Evolutionary conservation across 2,888 invertebrate genomes (phyloP).

Genomic region (Pterostichus niger): DNA sequence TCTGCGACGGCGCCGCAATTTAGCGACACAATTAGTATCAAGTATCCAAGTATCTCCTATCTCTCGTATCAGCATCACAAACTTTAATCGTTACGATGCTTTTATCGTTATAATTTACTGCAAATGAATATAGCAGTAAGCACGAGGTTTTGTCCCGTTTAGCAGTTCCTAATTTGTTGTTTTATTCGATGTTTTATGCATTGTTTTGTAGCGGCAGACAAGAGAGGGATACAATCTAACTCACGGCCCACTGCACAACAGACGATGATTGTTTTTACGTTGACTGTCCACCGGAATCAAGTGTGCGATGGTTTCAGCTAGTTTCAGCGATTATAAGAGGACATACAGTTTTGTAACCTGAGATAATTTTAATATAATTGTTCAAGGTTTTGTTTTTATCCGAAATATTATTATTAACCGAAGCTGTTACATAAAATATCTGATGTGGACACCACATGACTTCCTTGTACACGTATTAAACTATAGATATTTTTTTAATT

Average conservation of each 20-base stretch:
- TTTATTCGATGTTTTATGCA: slow-evolving; percentile 59
- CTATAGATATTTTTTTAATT: too few species aligned
- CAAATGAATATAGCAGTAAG: slow-evolving; percentile 56
- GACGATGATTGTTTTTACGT: slow-evolving; percentile 8
- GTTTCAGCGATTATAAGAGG: too few species aligned
- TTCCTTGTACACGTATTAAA: too few species aligned
- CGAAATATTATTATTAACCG: too few species aligned
- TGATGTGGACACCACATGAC: too few species aligned
- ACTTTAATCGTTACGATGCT: slow-evolving; percentile 17
- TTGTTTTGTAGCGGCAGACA: slow-evolving; percentile 34
- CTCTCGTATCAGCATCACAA: slow-evolving; percentile 6
- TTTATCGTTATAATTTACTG: slow-evolving; percentile 60
- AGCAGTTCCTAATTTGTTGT: slow-evolving; percentile 56
- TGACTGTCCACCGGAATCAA: background rate
- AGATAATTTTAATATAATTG: too few species aligned
- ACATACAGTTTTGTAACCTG: too few species aligned
- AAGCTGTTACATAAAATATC: too few species aligned
- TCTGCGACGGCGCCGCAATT: background rate
- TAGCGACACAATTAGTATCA: slow-evolving; percentile 33
- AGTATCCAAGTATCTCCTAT: background rate
- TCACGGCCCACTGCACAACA: slow-evolving; percentile 18
- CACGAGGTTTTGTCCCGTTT: slow-evolving; percentile 44
- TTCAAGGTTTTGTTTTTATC: too few species aligned
- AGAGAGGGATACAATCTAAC: slow-evolving; percentile 43
- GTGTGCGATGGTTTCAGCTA: too few species aligned